Evolutionary conservation across 2,113 vertebrate species (phyloP).

Genomic region (Protobothrops mucrosquamatus): DNA sequence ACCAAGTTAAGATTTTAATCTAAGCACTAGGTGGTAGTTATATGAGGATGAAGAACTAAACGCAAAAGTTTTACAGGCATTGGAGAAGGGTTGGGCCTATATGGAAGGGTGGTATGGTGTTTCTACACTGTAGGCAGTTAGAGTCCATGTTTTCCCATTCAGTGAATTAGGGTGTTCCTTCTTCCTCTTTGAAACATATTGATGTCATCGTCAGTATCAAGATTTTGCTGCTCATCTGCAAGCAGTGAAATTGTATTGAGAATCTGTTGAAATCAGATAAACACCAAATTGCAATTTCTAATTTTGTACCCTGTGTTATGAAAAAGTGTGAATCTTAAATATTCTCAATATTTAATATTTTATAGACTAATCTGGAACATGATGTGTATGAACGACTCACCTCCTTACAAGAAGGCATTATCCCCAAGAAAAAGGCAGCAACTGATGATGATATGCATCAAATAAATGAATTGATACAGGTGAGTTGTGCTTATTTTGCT

Average conservation of each 20-base stretch:
- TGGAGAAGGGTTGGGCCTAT: neutral
- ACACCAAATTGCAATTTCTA: neutral
- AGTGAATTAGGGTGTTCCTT: constrained; percentile 47
- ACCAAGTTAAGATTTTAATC: neutral
- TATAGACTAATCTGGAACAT: constrained; percentile 91
- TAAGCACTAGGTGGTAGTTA: neutral
- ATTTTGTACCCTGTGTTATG: constrained; percentile 1
- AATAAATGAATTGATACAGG: constrained; percentile 98
- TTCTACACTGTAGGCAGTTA: constrained; percentile 10
- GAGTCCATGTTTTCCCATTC: constrained; percentile 44
- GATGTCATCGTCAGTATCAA: constrained; percentile 10
- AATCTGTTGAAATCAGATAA: neutral
- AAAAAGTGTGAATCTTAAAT: neutral
- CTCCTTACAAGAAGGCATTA: constrained; percentile 92
- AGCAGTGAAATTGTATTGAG: neutral
- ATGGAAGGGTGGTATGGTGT: neutral
- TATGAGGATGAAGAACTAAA: neutral
- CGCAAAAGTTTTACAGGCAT: neutral
- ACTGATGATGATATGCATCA: constrained; percentile 93
- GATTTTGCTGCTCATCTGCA: constrained; percentile 7
- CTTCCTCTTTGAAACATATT: constrained; percentile 10
- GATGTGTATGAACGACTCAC: constrained; percentile 95
- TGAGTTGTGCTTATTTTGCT: constrained; percentile 39
- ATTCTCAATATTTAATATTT: constrained; percentile 49
- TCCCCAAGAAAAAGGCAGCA: constrained; percentile 95